Conservation (phyloP, 2,113 vertebrate species). For the Thinocorus orbignyianus region DNA sequence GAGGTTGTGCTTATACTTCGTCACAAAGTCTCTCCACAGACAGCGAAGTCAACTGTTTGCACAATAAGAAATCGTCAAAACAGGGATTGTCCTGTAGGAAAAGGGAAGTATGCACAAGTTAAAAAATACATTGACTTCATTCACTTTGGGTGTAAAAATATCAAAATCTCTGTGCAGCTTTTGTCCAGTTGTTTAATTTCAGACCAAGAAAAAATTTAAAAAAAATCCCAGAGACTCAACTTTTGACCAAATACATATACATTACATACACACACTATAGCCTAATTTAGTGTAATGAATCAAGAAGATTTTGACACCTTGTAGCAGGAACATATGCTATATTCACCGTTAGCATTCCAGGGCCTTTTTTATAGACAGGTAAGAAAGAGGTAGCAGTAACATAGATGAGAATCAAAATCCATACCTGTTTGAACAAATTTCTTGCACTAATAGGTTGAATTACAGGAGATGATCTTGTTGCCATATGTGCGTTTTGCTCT, state of each 20-base stretch:
- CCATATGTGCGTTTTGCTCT: slow-evolving; percentile 34
- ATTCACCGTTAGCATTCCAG: neutral
- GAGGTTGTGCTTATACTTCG: neutral
- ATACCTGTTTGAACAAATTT: slow-evolving; percentile 54
- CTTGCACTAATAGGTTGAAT: slow-evolving; percentile 43
- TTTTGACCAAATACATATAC: neutral
- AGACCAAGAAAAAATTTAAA: neutral
- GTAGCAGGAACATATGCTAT: slow-evolving; percentile 1
- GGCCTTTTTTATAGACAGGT: neutral
- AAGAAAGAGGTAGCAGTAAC: neutral
- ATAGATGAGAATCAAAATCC: slow-evolving; percentile 2
- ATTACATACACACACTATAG: neutral
- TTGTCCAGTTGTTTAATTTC: neutral
- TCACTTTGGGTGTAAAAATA: neutral
- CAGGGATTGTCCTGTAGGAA: neutral
- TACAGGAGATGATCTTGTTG: slow-evolving; percentile 41
- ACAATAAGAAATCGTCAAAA: neutral
- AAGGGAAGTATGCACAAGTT: neutral
- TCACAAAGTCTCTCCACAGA: neutral
- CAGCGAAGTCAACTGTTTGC: neutral
- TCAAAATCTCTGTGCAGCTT: neutral
- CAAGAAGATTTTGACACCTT: neutral
- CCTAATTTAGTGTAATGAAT: neutral
- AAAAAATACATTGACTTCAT: neutral
- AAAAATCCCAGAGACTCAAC: neutral